phyloP scores from a whole-genome alignment of 2,113 vertebrate species.

The Harpagus bidentatus region DNA sequence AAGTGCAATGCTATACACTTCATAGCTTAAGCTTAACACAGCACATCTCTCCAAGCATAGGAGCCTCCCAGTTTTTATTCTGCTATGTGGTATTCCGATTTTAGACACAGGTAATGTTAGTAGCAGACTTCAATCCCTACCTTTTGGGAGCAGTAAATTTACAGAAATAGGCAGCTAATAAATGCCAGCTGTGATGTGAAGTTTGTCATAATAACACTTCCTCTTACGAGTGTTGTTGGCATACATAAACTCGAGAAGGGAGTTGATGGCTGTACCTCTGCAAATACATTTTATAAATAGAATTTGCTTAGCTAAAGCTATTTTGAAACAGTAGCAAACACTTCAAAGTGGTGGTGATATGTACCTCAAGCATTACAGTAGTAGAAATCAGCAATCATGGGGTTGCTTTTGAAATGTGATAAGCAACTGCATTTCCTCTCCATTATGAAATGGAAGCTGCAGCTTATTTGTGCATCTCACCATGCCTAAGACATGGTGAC shows the following conservation, averaged over 20 bases:
- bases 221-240: not conserved
- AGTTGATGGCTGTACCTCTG: not conserved
- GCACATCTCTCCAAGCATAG: not conserved
- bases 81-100: not conserved
- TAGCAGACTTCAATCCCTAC: not conserved
- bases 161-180: not conserved
- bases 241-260: not conserved
- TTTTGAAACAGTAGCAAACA: not conserved
- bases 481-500: not conserved
- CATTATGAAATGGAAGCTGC: not conserved
- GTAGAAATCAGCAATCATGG: not conserved
- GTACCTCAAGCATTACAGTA: not conserved
- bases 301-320: not conserved
- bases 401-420: not conserved
- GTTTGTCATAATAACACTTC: not conserved
- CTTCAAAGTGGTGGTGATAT: not conserved
- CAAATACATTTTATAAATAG: not conserved
- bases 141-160: not conserved
- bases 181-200: not conserved
- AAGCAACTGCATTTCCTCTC: not conserved
- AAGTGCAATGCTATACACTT: not conserved
- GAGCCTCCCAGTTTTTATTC: not conserved
- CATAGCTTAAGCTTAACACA: not conserved
- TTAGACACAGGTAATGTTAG: not conserved
- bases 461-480: not conserved